Conservation (phyloP, 2,113 vertebrate genomes). For the Bufo gargarizans region DNA sequence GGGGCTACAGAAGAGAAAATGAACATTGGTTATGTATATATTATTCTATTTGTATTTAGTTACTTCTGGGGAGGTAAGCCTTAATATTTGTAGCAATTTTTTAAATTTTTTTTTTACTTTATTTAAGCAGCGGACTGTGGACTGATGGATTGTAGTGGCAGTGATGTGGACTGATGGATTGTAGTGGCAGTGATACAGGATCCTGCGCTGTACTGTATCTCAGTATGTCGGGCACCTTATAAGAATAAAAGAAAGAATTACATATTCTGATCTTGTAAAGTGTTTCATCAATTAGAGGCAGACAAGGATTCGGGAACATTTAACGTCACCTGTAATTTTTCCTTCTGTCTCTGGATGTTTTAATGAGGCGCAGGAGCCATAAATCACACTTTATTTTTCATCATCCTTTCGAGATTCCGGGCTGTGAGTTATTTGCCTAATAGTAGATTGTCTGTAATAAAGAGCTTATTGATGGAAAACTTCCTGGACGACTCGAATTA, state of each 20-base stretch:
- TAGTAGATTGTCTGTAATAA: conserved; percentile 37
- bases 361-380: conserved; percentile 6
- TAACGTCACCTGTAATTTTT: conserved; percentile 33
- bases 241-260: conserved; percentile 38
- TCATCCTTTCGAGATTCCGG: neutral
- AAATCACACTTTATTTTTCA: conserved; percentile 35
- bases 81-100: too few relatives aligned
- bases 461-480: conserved; percentile 37
- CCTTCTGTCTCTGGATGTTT: neutral
- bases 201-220: too few relatives aligned
- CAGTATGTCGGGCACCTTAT: neutral
- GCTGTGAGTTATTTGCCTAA: conserved; percentile 38
- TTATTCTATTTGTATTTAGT: too few relatives aligned
- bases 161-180: too few relatives aligned
- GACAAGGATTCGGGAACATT: conserved; percentile 33
- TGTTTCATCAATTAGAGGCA: conserved; percentile 37
- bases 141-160: too few relatives aligned
- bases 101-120: too few relatives aligned
- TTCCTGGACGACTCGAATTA: neutral
- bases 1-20: too few relatives aligned
- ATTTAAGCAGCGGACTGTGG: too few relatives aligned
- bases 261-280: conserved; percentile 38
- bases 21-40: too few relatives aligned
- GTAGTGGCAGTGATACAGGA: too few relatives aligned
- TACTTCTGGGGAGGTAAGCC: too few relatives aligned